A percentile compares a stretch with the other conserved stretches of the same genome.
Conservation (phyloP, 1,140 invertebrate species). For the Chlorops oryzae region DNA sequence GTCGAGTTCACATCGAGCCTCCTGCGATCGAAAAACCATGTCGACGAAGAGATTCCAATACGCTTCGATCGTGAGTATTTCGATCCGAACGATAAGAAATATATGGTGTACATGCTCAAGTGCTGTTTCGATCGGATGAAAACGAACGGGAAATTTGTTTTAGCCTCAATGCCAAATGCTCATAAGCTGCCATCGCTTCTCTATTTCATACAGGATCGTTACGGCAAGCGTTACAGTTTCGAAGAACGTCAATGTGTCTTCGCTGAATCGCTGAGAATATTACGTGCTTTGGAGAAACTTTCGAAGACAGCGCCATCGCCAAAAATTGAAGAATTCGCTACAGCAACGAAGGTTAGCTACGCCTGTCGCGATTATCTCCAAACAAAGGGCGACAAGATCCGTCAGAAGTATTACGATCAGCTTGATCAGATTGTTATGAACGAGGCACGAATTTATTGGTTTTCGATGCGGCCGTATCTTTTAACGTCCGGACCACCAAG, state of each 20-base stretch:
- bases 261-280: not conserved
- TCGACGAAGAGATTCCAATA: not conserved
- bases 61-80: conserved; percentile 3
- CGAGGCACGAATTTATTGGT: conserved; percentile 9
- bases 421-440: conserved; percentile 23
- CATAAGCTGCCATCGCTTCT: conserved; percentile 32
- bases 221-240: conserved; percentile 29
- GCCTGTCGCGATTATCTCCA: conserved; percentile 14
- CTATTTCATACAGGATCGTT: conserved; percentile 37
- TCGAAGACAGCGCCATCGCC: conserved; percentile 6
- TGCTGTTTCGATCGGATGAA: conserved; percentile 25
- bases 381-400: conserved; percentile 13
- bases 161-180: conserved; percentile 31
- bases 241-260: conserved; percentile 13
- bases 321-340: not conserved
- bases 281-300: conserved; percentile 8
- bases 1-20: no score
- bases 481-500: conserved; percentile 28
- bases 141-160: conserved; percentile 28
- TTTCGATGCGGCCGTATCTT: conserved; percentile 30
- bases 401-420: conserved; percentile 10
- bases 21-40: no score
- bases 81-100: conserved; percentile 27
- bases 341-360: conserved; percentile 7
- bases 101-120: conserved; percentile 31